Conservation (phyloP, 1,140 invertebrate species). For the Aculops lycopersici region DNA sequence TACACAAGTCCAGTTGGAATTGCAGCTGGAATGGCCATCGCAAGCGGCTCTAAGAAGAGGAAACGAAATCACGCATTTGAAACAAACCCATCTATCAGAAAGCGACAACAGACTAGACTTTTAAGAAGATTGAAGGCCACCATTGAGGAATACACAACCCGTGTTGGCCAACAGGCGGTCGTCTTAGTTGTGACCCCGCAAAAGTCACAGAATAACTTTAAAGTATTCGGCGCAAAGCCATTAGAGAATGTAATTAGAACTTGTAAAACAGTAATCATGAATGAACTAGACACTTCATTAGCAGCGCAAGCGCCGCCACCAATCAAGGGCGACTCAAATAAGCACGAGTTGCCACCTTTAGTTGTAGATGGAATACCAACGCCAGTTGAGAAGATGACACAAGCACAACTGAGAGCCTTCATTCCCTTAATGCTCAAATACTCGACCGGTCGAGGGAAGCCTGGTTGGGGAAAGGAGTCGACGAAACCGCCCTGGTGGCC, state of each 20-base stretch:
- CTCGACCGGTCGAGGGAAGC: conserved; percentile 72
- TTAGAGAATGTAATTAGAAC: conserved; percentile 49
- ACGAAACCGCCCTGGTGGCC: conserved; percentile 86
- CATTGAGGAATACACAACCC: conserved; percentile 75
- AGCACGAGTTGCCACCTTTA: conserved; percentile 68
- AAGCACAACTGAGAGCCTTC: conserved; percentile 70
- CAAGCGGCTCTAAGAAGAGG: conserved; percentile 59
- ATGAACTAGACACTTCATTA: conserved; percentile 58
- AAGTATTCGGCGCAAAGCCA: conserved; percentile 80
- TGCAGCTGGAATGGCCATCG: conserved; percentile 82
- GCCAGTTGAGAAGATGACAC: conserved; percentile 90
- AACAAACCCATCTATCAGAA: conserved; percentile 76
- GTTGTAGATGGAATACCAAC: conserved; percentile 83
- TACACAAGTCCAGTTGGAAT: conserved; percentile 42
- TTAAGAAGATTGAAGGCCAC: conserved; percentile 36
- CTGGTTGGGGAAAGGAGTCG: conserved; percentile 80
- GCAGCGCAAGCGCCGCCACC: conserved; percentile 68
- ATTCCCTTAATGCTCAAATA: conserved; percentile 90
- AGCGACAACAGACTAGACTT: conserved; percentile 69
- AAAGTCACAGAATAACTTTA: conserved; percentile 63
- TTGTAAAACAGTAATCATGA: conserved; percentile 23
- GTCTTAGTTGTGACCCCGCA: conserved; percentile 73
- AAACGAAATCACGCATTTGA: conserved; percentile 80
- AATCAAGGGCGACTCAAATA: conserved; percentile 49
- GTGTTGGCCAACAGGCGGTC: conserved; percentile 82